Base-by-base conservation (phyloP, 2,888 invertebrate genomes). In the Alviniconcha strummeri region DNA sequence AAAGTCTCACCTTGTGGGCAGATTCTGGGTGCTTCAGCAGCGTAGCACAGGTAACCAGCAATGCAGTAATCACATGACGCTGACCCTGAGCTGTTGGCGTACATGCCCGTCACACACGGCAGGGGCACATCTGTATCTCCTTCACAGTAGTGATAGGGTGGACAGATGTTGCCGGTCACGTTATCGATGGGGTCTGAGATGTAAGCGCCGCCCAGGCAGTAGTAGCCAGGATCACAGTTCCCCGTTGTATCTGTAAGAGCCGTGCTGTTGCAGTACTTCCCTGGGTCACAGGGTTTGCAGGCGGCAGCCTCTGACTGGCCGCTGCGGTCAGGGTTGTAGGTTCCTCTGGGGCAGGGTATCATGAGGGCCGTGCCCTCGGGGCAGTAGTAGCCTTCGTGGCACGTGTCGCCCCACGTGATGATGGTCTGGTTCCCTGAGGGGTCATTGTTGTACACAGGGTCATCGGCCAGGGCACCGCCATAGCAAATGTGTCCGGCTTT, bases 401-500 rank as follows among this genome's bases (percentile, higher is more conserved):
- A 93, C 0, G 89, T 85, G 88, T 93, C 92, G 9, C 93, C 93
- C 71, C 88, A 93, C 4, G 86, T 82, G 56, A 93, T 90, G 19
- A 91, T 86, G 7, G 92, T 92, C 83, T 91, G 89, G 81, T 92
- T 91, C 19, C 89, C 90, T 6, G 88, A 85, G 0, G 91, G 86
- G 84, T 93, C 92, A 56, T 91, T 88, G 86, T 93, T 92, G 87
- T 88, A 93, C 4, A 93, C 92, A 1, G 93, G 93, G 85, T 92
- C 92, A 11, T 88, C 86, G 55, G 88, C 88, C 5, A 90, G 84
- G 15, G 92, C 92, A 8, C 86, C 86, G 0, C 88, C 88, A 74
- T 88, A 93, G 85, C 93, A 93, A 80, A 93, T 92, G 85, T 93
- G 93, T 0, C 93, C 93, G 4, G 91, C 92, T 76, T 89, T 90